These are phyloP conservation scores for Rhimphoctona megacephalus DNA, from an alignment of 2,888 invertebrate genomes.

Conservation along the genomic window DNA sequence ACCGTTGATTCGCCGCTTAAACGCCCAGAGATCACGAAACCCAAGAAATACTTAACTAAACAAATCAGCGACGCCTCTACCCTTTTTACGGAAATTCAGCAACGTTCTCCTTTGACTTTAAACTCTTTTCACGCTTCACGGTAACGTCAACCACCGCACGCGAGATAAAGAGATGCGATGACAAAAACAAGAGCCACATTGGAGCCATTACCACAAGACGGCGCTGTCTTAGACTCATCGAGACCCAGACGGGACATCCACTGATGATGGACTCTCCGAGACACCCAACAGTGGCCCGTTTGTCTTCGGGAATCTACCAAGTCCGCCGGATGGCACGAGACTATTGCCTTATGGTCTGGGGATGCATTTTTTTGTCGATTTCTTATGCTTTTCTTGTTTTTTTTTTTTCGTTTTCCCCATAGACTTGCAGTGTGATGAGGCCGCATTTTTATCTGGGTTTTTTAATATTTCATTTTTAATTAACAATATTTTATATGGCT, in stretches of 20 bases:
- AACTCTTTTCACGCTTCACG: conserved; percentile 66
- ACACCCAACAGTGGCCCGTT: conserved; percentile 72
- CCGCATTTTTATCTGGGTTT: neutral
- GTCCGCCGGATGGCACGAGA: conserved; percentile 69
- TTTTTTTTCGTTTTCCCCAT: neutral
- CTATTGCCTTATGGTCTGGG: conserved; percentile 36
- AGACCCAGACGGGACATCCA: conserved; percentile 43
- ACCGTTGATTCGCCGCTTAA: conserved; percentile 9
- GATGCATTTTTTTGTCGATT: conserved; percentile 56
- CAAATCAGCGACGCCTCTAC: neutral
- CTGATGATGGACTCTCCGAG: conserved; percentile 49
- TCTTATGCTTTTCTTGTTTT: conserved; percentile 12
- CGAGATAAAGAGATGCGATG: conserved; percentile 46
- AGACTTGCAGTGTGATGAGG: neutral
- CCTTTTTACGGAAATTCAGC: conserved; percentile 24
- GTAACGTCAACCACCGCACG: conserved; percentile 61
- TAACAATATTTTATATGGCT: neutral
- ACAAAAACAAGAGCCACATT: conserved; percentile 65
- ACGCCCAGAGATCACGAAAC: neutral
- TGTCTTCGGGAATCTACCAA: conserved; percentile 69
- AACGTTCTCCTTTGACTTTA: conserved; percentile 18
- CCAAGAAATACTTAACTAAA: neutral
- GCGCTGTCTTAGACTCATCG: conserved; percentile 44
- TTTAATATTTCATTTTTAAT: neutral
- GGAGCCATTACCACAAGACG: conserved; percentile 32